Conservation (phyloP, 2,797 vertebrate genomes). For the Urosaurus nigricauda region DNA sequence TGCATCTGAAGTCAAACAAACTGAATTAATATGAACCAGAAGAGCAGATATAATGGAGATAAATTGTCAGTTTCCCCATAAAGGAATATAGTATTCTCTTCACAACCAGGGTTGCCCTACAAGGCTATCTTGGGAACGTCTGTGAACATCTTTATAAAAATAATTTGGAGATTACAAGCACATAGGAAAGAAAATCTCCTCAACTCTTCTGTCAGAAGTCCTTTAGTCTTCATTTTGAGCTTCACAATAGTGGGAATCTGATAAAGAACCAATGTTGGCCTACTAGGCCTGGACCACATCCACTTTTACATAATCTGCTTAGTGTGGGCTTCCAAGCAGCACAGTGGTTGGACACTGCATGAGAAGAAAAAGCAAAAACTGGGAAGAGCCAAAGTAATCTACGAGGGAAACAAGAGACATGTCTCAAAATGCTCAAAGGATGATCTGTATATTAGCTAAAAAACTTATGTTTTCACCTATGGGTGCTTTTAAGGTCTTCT, state of each 20-base stretch:
- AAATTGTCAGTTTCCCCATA: background rate
- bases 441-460: too few species aligned
- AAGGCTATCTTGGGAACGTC: background rate
- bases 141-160: background rate
- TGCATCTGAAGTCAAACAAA: background rate
- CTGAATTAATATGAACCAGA: background rate
- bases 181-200: background rate
- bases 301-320: background rate
- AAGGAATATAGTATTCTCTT: background rate
- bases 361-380: too few species aligned
- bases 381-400: too few species aligned
- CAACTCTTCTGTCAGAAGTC: background rate
- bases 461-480: too few species aligned
- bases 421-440: too few species aligned
- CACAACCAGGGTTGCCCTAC: background rate
- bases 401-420: too few species aligned
- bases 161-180: background rate
- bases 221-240: background rate
- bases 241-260: background rate
- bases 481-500: too few species aligned
- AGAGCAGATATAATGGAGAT: background rate
- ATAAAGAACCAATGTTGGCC: background rate
- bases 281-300: background rate
- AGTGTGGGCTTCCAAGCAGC: too few species aligned
- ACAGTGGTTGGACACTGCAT: too few species aligned